phyloP scores from a whole-genome alignment of 2,113 vertebrate species.

The Rhabdornis inornatus region DNA sequence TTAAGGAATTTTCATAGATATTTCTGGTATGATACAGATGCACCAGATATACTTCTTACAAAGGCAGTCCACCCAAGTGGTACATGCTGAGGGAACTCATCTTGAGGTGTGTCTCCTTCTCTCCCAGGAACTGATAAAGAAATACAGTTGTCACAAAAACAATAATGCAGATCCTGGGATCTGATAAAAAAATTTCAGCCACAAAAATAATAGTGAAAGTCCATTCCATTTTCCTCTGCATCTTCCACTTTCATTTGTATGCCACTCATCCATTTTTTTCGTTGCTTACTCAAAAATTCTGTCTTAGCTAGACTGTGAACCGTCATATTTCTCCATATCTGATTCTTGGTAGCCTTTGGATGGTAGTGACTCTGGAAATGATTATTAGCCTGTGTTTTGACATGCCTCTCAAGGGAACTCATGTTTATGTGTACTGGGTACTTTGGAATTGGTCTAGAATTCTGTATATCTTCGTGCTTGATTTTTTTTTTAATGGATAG shows the following conservation, averaged over 20 bases:
- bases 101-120: neutral
- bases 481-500: neutral
- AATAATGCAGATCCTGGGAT: neutral
- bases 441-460: neutral
- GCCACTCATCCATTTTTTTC: constrained; percentile 27
- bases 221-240: constrained; percentile 38
- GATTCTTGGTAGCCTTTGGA: neutral
- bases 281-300: constrained; percentile 30
- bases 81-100: neutral
- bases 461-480: neutral
- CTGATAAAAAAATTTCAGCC: neutral
- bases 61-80: neutral
- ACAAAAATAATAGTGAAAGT: neutral
- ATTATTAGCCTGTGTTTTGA: neutral
- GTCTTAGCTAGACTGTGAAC: neutral
- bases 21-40: neutral
- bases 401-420: neutral
- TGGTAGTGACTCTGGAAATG: neutral
- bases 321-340: neutral
- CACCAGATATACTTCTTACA: neutral
- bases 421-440: neutral
- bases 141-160: neutral
- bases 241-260: constrained; percentile 14
- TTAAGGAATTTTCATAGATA: neutral
- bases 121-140: neutral